Percentiles rank a stretch among this genome's conserved stretches.
These are phyloP conservation scores for Zosterops borbonicus DNA, from an alignment of 2,113 vertebrate species.

Conservation along the genomic window DNA sequence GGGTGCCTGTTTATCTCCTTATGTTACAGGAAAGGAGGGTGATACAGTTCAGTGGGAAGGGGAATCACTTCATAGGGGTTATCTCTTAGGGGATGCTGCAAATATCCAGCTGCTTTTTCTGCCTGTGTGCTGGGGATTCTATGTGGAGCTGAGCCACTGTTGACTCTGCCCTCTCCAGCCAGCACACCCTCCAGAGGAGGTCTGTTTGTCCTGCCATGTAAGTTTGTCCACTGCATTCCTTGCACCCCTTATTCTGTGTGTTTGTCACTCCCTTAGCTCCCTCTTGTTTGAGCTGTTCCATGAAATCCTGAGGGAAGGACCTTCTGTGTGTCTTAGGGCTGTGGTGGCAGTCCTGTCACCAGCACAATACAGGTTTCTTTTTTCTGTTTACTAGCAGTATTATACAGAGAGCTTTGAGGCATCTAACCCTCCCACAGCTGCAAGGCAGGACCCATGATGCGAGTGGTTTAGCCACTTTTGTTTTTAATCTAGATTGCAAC, in stretches of 20 bases:
- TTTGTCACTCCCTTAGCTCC: not conserved
- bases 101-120: not conserved
- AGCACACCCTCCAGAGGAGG: not conserved
- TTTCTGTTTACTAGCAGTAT: not conserved
- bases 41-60: not conserved
- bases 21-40: not conserved
- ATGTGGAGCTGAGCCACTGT: not conserved
- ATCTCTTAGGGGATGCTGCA: not conserved
- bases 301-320: not conserved
- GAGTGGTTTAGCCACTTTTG: not conserved
- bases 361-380: not conserved
- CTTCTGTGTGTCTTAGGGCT: not conserved
- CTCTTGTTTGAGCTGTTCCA: not conserved
- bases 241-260: not conserved
- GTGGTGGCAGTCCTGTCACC: not conserved
- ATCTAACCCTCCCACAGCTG: not conserved
- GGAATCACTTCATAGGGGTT: not conserved
- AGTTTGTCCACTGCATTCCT: not conserved
- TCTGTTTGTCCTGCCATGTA: not conserved
- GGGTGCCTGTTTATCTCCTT: not conserved
- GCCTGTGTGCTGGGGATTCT: not conserved
- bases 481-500: not conserved
- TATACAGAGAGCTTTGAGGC: not conserved
- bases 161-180: not conserved
- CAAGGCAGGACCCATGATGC: not conserved